Conservation (phyloP, 2,113 vertebrate genomes). For the Pitta sordida region DNA sequence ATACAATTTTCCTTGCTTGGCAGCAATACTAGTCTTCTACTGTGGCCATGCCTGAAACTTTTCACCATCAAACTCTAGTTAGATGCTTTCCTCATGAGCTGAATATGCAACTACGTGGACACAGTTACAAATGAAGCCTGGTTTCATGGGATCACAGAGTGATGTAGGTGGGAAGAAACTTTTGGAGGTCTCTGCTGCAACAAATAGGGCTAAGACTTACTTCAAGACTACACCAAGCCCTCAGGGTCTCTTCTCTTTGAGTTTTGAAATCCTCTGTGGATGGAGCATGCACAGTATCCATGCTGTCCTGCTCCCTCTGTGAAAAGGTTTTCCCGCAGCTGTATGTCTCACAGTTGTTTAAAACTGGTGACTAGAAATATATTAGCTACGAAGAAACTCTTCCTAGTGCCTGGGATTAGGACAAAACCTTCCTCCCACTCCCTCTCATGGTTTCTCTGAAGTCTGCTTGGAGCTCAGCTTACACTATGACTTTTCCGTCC, state of each 20-base stretch:
- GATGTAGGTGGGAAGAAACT: neutral
- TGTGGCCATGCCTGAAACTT: neutral
- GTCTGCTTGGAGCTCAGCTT: neutral
- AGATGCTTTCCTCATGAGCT: neutral
- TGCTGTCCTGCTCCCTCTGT: neutral
- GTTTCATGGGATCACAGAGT: neutral
- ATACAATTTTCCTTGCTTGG: neutral
- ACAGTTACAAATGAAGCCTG: fast-evolving
- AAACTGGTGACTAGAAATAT: neutral
- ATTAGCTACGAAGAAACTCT: neutral
- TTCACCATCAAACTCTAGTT: neutral
- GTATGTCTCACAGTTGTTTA: neutral
- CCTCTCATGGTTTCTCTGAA: neutral
- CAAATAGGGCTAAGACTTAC: neutral
- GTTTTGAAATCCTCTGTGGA: neutral
- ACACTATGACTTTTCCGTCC: neutral
- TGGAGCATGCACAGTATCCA: neutral
- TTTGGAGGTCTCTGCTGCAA: neutral
- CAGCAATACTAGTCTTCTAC: neutral
- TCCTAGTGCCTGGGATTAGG: neutral
- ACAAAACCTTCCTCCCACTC: neutral
- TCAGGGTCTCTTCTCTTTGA: neutral
- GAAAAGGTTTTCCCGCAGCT: neutral
- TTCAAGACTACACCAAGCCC: neutral
- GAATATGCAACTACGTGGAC: neutral